phyloP scores from a whole-genome alignment of 2,113 vertebrate species.

The Rhineura floridana region DNA sequence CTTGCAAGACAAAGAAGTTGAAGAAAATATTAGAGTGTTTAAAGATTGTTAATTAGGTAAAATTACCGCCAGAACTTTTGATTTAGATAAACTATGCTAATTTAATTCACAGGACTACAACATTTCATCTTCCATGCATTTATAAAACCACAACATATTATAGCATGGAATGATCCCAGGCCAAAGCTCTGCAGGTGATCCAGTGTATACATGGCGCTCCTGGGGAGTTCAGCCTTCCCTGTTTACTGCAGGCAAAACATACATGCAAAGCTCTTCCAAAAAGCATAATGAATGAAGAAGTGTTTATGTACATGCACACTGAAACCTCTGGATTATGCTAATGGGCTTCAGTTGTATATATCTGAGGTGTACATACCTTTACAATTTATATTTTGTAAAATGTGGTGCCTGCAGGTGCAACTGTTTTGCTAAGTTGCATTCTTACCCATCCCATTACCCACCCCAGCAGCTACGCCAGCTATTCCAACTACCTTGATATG shows the following conservation, averaged over 20 bases:
- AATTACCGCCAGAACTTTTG: neutral
- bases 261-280: neutral
- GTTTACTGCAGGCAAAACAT: neutral
- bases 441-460: neutral
- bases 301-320: neutral
- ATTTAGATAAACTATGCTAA: conserved; percentile 35
- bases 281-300: neutral
- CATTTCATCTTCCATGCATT: conserved; percentile 17
- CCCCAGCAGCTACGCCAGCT: neutral
- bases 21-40: conserved; percentile 38
- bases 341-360: neutral
- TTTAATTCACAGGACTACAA: conserved; percentile 16
- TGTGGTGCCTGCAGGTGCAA: neutral
- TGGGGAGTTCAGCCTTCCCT: neutral
- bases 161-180: neutral
- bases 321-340: neutral
- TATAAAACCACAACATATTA: conserved; percentile 26
- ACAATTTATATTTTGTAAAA: neutral
- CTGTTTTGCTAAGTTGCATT: neutral
- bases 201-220: neutral
- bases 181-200: neutral
- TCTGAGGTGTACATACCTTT: neutral
- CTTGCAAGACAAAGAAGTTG: conserved; percentile 40
- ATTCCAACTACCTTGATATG: neutral
- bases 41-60: conserved; percentile 11